Percentiles rank a stretch among this genome's conserved stretches.
Conservation (phyloP, 2,113 vertebrate genomes). For the Megaceryle maxima region DNA sequence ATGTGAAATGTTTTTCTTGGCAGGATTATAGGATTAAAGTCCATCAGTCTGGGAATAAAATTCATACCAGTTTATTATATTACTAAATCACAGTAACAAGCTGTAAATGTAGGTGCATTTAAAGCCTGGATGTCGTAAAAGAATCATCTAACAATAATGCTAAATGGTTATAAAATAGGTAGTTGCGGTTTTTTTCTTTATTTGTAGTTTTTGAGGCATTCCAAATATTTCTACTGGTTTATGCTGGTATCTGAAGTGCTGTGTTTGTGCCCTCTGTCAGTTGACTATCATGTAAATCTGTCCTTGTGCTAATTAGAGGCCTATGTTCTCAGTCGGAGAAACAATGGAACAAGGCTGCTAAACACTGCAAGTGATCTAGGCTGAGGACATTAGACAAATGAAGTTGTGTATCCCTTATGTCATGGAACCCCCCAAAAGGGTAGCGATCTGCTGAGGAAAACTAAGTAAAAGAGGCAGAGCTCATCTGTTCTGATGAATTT, state of each 20-base stretch:
- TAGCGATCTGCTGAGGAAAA: neutral
- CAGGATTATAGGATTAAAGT: slow-evolving; percentile 26
- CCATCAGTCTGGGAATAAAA: slow-evolving; percentile 49
- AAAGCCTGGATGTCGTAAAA: neutral
- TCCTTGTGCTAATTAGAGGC: neutral
- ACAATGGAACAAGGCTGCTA: neutral
- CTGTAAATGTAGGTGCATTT: neutral
- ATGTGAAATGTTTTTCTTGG: slow-evolving; percentile 77
- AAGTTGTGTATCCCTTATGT: neutral
- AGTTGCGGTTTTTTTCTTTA: neutral
- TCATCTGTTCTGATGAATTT: neutral
- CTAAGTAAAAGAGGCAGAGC: neutral
- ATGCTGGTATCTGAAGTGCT: neutral
- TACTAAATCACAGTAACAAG: neutral
- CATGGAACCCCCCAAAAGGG: neutral
- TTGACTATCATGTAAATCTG: neutral
- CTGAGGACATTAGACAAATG: neutral
- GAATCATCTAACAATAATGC: neutral
- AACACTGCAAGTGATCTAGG: neutral
- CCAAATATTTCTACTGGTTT: neutral
- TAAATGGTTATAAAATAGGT: neutral
- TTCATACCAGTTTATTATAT: slow-evolving; percentile 31
- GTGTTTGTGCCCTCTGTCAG: neutral
- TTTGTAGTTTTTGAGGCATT: neutral
- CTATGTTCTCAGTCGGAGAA: neutral